phyloP scores from a whole-genome alignment of 2,113 vertebrate species.

The cat (Felis catus) region DNA sequence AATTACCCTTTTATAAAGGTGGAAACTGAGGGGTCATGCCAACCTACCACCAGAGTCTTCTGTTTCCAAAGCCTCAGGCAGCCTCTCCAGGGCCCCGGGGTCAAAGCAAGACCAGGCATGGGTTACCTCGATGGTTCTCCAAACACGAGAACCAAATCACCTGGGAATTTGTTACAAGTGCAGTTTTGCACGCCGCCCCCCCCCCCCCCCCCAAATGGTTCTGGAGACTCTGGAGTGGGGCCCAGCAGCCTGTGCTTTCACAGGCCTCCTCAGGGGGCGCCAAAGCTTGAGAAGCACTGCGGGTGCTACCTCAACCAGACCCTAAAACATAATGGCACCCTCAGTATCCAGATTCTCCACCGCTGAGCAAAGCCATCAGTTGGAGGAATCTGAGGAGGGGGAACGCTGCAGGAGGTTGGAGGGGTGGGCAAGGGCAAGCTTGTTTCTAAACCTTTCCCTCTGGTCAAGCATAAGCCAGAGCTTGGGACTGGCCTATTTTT shows the following conservation, averaged over 20 bases:
- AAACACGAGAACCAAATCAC: not conserved
- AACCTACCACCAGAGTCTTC: not conserved
- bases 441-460: not conserved
- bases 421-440: not conserved
- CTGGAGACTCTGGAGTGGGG: not conserved
- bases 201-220: too few relatives aligned
- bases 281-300: not conserved
- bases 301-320: not conserved
- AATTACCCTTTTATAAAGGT: not conserved
- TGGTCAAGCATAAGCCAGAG: not conserved
- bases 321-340: not conserved
- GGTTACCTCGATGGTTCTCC: not conserved
- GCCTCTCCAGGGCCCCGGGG: not conserved
- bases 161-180: not conserved
- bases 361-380: not conserved
- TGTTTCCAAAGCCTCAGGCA: not conserved
- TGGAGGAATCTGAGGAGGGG: not conserved
- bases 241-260: not conserved
- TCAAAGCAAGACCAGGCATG: not conserved
- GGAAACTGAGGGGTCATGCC: not conserved
- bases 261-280: not conserved
- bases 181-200: not conserved
- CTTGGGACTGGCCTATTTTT: not conserved
- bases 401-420: fast-evolving
- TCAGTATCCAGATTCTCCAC: not conserved